Evolutionary conservation across 2,797 vertebrate species (phyloP).

Genomic region (Sitta carolinensis): DNA sequence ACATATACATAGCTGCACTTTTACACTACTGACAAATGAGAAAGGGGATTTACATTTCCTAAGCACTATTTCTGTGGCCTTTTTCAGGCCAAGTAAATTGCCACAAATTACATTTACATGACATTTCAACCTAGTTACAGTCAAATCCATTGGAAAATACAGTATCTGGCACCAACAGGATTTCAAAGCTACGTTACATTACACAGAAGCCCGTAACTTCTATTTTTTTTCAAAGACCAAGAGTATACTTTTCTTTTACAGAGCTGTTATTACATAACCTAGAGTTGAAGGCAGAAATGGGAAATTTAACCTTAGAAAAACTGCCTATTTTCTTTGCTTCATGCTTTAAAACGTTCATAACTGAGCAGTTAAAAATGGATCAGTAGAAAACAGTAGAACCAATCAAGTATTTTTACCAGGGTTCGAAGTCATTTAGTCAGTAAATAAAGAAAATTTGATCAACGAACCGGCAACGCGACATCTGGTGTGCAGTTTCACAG

Average conservation of each 20-base stretch:
- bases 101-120: slow-evolving; percentile 24
- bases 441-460: slow-evolving; percentile 21
- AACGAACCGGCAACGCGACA: neutral
- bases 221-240: neutral
- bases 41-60: neutral
- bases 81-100: slow-evolving; percentile 8
- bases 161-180: neutral
- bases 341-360: slow-evolving; percentile 16
- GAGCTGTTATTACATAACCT: slow-evolving; percentile 35
- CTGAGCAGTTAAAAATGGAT: slow-evolving; percentile 16
- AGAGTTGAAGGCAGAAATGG: neutral
- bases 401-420: neutral
- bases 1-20: neutral
- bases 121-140: slow-evolving; percentile 3
- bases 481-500: neutral
- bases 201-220: neutral
- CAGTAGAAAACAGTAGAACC: neutral
- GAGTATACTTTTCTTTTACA: slow-evolving; percentile 17
- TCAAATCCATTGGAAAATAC: neutral
- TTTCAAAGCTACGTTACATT: slow-evolving; percentile 2
- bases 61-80: neutral
- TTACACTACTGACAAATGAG: neutral
- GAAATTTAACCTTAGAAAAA: slow-evolving; percentile 50
- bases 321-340: slow-evolving; percentile 38
- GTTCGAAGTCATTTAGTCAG: neutral